Evolutionary conservation across 2,797 vertebrate genomes (phyloP).

Genomic region (Thunnus albacares): DNA sequence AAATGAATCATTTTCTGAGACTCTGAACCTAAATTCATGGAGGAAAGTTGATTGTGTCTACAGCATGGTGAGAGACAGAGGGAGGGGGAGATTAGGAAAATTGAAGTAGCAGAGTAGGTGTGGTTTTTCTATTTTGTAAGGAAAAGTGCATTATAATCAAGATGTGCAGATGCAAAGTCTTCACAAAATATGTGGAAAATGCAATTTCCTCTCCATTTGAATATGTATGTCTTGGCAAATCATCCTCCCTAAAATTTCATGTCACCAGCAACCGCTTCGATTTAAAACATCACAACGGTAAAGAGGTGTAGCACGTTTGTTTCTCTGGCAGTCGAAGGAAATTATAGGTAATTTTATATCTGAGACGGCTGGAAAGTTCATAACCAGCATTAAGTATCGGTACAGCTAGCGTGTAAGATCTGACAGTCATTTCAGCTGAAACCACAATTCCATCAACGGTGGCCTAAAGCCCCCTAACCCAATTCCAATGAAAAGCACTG

Average conservation of each 20-base stretch:
- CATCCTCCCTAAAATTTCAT: constrained; percentile 13
- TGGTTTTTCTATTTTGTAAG: neutral
- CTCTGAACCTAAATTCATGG: constrained; percentile 31
- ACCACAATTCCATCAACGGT: constrained; percentile 57
- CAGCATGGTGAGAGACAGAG: neutral
- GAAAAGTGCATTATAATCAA: constrained; percentile 17
- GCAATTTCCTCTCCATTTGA: constrained; percentile 50
- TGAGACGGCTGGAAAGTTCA: constrained; percentile 48
- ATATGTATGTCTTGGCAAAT: constrained; percentile 39
- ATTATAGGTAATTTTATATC: constrained; percentile 52
- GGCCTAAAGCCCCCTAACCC: constrained; percentile 23
- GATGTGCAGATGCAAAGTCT: constrained; percentile 24
- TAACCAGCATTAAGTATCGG: constrained; percentile 28
- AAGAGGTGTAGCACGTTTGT: constrained; percentile 30
- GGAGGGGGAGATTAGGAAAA: neutral
- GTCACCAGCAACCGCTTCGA: constrained; percentile 14
- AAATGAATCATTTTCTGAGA: constrained; percentile 31
- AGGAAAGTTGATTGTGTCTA: constrained; percentile 54
- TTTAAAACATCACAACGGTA: constrained; percentile 3
- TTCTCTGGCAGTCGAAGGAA: constrained; percentile 22
- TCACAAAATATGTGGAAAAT: constrained; percentile 42
- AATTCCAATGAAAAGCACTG: constrained; percentile 33
- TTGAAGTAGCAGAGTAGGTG: constrained; percentile 21
- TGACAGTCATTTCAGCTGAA: constrained; percentile 41
- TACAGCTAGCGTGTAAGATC: constrained; percentile 21